Evolutionary conservation across 2,888 invertebrate genomes (phyloP).

Genomic region (Lypha dubia): DNA sequence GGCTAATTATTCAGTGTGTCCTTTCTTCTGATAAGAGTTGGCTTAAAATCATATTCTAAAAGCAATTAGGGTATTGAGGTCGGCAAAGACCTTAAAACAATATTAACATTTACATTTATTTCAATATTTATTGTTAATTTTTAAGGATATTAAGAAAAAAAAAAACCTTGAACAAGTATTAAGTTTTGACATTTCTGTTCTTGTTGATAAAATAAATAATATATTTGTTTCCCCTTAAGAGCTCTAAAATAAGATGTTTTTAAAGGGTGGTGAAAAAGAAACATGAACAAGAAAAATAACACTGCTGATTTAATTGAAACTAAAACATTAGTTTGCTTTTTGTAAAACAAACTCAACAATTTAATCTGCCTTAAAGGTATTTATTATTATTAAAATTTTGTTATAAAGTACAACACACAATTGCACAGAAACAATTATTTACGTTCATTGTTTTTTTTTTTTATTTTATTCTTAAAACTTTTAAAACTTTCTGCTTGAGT

Average conservation of each 20-base stretch:
- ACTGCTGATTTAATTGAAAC: conserved; percentile 4
- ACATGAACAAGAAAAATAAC: conserved; percentile 1
- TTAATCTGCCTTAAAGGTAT: conserved; percentile 55
- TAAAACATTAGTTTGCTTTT: conserved; percentile 35
- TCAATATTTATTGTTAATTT: conserved; percentile 20
- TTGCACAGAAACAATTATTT: conserved; percentile 43
- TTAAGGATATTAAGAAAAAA: neutral
- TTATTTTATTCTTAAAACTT: conserved; percentile 1
- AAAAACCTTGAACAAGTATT: too few species aligned
- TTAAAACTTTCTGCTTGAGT: conserved; percentile 36
- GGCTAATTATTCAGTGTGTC: neutral
- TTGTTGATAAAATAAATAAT: neutral
- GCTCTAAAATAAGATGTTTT: conserved; percentile 18
- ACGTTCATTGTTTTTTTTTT: conserved; percentile 1
- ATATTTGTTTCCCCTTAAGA: neutral
- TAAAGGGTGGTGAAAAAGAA: neutral
- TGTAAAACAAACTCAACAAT: conserved; percentile 51
- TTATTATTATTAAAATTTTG: conserved; percentile 20
- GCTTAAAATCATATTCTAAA: neutral
- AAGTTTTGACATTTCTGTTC: neutral
- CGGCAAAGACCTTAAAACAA: neutral
- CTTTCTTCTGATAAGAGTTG: too few species aligned
- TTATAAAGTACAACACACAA: conserved; percentile 22
- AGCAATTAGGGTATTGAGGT: neutral
- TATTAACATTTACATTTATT: conserved; percentile 6